Evolutionary conservation across 2,797 vertebrate species (phyloP).

Genomic region (Megalops cyprinoides): DNA sequence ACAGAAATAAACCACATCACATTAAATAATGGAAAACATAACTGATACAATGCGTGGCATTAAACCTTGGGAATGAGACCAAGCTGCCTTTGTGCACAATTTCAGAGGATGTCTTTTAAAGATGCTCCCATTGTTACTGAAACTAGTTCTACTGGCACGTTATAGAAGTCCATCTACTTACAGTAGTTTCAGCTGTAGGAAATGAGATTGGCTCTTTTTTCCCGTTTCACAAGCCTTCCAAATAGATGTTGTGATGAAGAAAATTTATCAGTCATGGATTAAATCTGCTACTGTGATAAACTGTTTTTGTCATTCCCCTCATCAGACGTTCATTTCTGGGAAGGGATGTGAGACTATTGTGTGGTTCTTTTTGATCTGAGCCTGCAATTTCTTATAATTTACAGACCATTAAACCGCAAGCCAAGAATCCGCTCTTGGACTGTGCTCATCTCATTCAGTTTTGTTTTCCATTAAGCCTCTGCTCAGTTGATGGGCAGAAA

Average conservation of each 20-base stretch:
- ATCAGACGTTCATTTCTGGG: too few relatives aligned
- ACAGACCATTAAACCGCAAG: neutral
- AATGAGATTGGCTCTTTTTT: neutral
- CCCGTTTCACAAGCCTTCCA: neutral
- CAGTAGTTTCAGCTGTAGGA: neutral
- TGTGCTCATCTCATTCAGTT: slow-evolving; percentile 2
- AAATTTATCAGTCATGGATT: neutral
- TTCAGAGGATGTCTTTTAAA: neutral
- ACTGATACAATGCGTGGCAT: too few relatives aligned
- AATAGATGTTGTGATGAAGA: neutral
- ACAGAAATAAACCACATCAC: neutral
- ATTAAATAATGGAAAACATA: neutral
- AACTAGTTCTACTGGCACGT: neutral
- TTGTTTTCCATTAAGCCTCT: neutral
- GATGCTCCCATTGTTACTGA: neutral
- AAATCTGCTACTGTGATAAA: neutral
- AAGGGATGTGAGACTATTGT: neutral
- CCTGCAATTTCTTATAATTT: neutral
- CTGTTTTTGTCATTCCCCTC: neutral
- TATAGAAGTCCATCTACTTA: neutral
- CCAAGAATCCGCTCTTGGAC: neutral
- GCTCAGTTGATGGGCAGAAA: neutral
- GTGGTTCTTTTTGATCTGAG: neutral
- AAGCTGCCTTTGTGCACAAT: neutral
- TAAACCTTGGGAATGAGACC: too few relatives aligned